Base-by-base conservation (phyloP, 2,797 vertebrate species). In the Naso thynnoides region DNA sequence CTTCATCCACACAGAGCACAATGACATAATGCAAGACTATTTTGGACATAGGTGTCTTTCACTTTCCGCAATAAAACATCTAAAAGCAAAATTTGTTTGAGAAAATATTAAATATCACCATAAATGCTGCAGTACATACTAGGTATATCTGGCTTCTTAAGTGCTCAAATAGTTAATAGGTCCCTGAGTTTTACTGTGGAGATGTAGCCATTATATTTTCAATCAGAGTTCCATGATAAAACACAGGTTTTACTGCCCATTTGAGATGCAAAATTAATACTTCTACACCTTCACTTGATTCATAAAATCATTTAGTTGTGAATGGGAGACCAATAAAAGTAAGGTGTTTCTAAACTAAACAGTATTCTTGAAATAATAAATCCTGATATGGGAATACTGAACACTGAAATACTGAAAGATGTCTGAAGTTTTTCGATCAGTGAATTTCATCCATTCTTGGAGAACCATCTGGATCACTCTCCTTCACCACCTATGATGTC, bases 291-390 rank as follows among this genome's bases (percentile, higher is more conserved):
- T 23, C 18, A 42, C 19, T 19, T 10, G 27, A 48, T 39, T 24
- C n/a, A 26, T 16, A 33, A 11, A 13, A n/a, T 21, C 5, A 33
- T n/a, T 49, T 15, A 47, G 33, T 18, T 33, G 13, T 8, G n/a
- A 56, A 9, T n/a, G 27, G 18, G 23, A n/a, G 14, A 15, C 7
- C 45, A 8, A 21, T 45, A 53, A 42, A 27, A 64, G 19, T 36
- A 36, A 11, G n/a, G n/a, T n/a, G n/a, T n/a, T n/a, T n/a, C 19
- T 9, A 16, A 61, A 42, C 13, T 24, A 2, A 13, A 24, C 60
- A 55, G 13, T 36, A 70, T 64, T 52, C 19, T 61, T 42, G 15
- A 27, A 50, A 52, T n/a, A 50, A 38, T 45, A 31, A 56, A 39
- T 56, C 16, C 26, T 4, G 11, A 31, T 76, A 38, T 23, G 15